Conservation (phyloP, 2,888 invertebrate species). For the Macroteleia sp. region DNA sequence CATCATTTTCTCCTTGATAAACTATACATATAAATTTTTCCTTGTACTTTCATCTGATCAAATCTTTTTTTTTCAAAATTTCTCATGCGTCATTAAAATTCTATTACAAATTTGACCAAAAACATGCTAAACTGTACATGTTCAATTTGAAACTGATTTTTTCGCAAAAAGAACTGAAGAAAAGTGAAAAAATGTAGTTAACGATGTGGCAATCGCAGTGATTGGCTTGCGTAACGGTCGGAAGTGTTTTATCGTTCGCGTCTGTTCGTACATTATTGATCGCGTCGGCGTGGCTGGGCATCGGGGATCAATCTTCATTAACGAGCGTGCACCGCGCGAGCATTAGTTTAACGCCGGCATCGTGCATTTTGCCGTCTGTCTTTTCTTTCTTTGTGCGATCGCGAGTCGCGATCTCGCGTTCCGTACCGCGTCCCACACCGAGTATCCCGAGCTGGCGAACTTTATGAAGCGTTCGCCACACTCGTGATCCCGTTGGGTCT, state of each 20-base stretch:
- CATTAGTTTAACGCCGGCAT: slow-evolving; percentile 9
- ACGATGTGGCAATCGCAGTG: slow-evolving; percentile 7
- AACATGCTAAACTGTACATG: too few relatives aligned
- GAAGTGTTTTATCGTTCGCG: slow-evolving; percentile 40
- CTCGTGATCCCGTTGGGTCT: slow-evolving; percentile 37
- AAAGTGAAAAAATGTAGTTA: too few relatives aligned
- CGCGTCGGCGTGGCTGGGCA: slow-evolving; percentile 22
- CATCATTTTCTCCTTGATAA: too few relatives aligned
- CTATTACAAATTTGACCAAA: too few relatives aligned
- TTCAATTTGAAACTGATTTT: too few relatives aligned
- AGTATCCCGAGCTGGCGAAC: slow-evolving; percentile 9
- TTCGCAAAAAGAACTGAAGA: too few relatives aligned
- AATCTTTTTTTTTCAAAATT: too few relatives aligned
- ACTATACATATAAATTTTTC: too few relatives aligned
- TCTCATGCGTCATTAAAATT: too few relatives aligned
- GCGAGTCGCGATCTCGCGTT: slow-evolving; percentile 21
- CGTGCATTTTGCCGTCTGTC: slow-evolving; percentile 21
- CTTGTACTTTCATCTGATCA: too few relatives aligned
- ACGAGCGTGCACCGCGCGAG: slow-evolving; percentile 14
- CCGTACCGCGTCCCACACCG: slow-evolving; percentile 19
- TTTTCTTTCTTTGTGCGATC: slow-evolving; percentile 26
- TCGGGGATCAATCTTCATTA: slow-evolving; percentile 48
- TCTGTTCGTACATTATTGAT: slow-evolving; percentile 32
- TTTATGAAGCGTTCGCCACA: slow-evolving; percentile 40
- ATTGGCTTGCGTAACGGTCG: slow-evolving; percentile 34